Conservation (phyloP, 2,113 vertebrate genomes). For the Crotophaga sulcirostris region DNA sequence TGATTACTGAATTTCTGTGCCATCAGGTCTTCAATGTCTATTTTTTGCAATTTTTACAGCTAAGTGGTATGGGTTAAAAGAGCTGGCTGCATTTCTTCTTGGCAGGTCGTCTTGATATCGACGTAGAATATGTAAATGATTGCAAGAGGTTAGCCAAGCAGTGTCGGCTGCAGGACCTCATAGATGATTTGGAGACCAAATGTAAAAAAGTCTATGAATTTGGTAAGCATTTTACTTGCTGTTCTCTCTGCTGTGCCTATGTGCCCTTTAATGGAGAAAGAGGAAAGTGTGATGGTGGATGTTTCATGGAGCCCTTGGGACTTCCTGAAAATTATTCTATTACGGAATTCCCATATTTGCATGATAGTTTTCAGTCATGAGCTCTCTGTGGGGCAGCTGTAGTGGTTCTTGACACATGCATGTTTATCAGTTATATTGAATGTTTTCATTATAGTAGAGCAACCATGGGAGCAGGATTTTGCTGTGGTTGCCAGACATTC, state of each 20-base stretch:
- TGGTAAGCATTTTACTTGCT: constrained; percentile 74
- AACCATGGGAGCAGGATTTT: neutral
- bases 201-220: constrained; percentile 93
- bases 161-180: constrained; percentile 90
- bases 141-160: constrained; percentile 93
- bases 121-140: constrained; percentile 89
- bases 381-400: neutral
- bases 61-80: neutral
- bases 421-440: neutral
- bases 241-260: neutral
- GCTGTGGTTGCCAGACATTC: neutral
- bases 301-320: neutral
- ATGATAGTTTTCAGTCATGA: neutral
- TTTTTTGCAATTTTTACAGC: neutral
- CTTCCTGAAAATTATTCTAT: neutral
- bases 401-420: neutral
- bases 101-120: constrained; percentile 87
- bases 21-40: neutral
- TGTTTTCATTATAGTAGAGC: neutral
- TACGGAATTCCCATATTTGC: neutral
- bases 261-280: neutral
- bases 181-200: constrained; percentile 90
- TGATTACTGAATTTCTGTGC: neutral
- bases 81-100: neutral
- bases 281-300: neutral